A percentile compares a stretch with the other conserved stretches of the same genome.
phyloP scores from a whole-genome alignment of 2,113 vertebrate genomes.

The Urocitellus parryii region DNA sequence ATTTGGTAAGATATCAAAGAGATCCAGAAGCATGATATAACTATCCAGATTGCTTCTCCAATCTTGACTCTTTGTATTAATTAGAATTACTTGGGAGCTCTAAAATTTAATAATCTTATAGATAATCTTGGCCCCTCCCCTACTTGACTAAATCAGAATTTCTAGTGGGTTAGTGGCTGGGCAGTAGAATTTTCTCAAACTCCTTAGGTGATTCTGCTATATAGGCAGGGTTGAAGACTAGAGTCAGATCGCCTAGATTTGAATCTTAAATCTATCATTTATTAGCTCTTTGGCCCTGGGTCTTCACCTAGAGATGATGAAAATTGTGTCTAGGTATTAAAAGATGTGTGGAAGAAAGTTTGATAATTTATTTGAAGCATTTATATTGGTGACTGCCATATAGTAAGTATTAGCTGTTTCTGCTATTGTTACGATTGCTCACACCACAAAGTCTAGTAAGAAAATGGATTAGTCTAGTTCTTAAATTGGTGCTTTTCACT shows the following conservation, averaged over 20 bases:
- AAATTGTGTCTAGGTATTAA: conserved; percentile 6
- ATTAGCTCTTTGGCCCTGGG: not conserved
- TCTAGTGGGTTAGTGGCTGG: not conserved
- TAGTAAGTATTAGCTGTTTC: not conserved
- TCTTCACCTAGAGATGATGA: not conserved
- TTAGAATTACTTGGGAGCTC: conserved; percentile 23
- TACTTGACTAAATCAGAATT: conserved; percentile 39
- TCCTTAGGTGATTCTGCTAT: not conserved
- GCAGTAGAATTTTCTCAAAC: not conserved
- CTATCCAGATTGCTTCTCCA: not conserved
- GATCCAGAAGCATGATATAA: not conserved
- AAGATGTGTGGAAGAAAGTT: conserved; percentile 24
- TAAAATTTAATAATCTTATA: not conserved
- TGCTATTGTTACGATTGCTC: not conserved
- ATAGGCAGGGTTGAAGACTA: not conserved
- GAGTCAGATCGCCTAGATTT: not conserved
- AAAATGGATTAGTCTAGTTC: not conserved
- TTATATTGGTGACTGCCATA: not conserved
- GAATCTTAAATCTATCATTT: not conserved
- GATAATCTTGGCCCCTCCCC: not conserved
- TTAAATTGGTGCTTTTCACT: conserved; percentile 7
- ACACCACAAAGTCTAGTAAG: not conserved
- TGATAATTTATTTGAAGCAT: not conserved
- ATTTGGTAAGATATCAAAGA: not conserved
- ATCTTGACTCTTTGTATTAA: not conserved